Conservation (phyloP, 2,797 vertebrate genomes). For the Hozukius guyotensis region DNA sequence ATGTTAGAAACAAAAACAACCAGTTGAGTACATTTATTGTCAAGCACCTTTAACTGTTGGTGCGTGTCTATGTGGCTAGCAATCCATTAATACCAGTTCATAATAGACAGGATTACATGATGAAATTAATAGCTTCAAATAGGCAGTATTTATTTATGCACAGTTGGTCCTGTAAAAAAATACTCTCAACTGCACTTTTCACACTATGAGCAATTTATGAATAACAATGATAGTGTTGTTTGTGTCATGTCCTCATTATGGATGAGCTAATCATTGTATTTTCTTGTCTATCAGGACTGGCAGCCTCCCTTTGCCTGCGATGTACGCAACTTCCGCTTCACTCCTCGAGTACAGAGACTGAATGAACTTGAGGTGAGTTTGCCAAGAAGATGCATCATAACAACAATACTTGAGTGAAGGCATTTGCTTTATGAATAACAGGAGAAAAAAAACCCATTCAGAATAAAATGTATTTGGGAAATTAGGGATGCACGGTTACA, state of each 20-base stretch:
- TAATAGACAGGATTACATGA: not conserved
- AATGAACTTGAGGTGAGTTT: constrained; percentile 96
- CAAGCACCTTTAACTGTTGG: not conserved
- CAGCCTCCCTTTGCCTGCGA: constrained; percentile 98
- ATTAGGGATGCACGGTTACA: too few species aligned
- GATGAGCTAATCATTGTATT: not conserved
- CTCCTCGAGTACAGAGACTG: constrained; percentile 94
- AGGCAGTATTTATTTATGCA: not conserved
- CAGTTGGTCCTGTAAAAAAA: not conserved
- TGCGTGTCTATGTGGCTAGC: not conserved
- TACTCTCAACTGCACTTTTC: not conserved
- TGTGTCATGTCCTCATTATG: not conserved
- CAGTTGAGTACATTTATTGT: not conserved
- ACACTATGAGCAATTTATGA: not conserved
- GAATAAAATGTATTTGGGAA: not conserved
- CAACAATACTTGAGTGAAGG: not conserved
- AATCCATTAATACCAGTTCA: not conserved
- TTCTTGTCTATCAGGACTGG: constrained; percentile 89
- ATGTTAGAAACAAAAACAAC: not conserved
- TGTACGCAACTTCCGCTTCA: constrained; percentile 96
- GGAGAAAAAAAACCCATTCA: not conserved
- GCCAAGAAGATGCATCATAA: not conserved
- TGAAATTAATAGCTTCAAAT: not conserved
- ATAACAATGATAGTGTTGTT: not conserved
- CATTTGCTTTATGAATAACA: not conserved